Base-by-base conservation (phyloP, 2,113 vertebrate species). In the Syrmaticus mikado region DNA sequence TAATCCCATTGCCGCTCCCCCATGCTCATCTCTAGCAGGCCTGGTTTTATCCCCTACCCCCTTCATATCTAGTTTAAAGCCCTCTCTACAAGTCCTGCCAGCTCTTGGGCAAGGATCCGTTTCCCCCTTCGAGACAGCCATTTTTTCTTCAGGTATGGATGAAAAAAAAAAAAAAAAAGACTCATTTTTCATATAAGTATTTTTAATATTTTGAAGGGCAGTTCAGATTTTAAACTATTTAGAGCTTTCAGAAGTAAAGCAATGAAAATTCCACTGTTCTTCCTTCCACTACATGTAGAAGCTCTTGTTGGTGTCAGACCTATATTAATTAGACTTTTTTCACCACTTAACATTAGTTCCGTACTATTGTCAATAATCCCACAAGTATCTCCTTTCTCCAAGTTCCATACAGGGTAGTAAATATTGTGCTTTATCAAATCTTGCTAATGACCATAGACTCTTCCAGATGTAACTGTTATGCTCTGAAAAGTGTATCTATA, bases 201-300 rank as follows among this genome's bases (percentile, higher is more conserved):
- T 77, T 79, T 84, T 95, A 94, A 92, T 93, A 92, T 89, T 93
- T 94, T 27, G 95, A 96, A 92, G 91, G 57, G 68, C 11, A 71
- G 36, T 48, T 48, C 55, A 77, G 50, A 74, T 91, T 96, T 87
- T 87, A 68, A 86, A 84, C 19, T 53, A 90, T 62, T 86, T 88
- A 91, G 19, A 38, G 8, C 28, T 79, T 21, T 76, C 65, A 94
- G 70, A 95, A 92, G 77, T 68, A 78, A 95, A 95, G 78, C 25
- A 12, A 74, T 72, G 13, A 94, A 64, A 38, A 74, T 16, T 45
- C 10, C 10, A 90, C 70, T 87, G 4, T 3, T 80, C 30, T 30
- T 85, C 14, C 27, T 92, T 27, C 41, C 3, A 1, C 52, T 60
- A 86, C 38, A 72, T 18, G 52, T 48, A 53, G 41, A 96, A 94